Evolutionary conservation across 2,113 vertebrate genomes (phyloP).

Genomic region (Anarrhichthys ocellatus): DNA sequence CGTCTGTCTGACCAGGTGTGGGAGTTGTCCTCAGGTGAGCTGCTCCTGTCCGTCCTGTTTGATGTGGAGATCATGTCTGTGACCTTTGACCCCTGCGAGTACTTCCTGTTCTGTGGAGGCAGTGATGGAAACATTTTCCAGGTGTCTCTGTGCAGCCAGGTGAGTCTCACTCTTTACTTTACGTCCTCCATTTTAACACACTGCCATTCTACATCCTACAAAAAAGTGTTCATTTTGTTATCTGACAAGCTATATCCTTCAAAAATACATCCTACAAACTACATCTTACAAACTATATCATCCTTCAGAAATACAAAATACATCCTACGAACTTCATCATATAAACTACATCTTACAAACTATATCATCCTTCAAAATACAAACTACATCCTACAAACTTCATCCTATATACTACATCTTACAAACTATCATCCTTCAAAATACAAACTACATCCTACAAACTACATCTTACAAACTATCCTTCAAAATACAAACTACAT

Average conservation of each 20-base stretch:
- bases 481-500: not conserved
- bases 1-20: slow-evolving; percentile 84
- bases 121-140: slow-evolving; percentile 95
- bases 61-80: slow-evolving; percentile 93
- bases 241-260: no score
- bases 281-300: not conserved
- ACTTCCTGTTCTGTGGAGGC: slow-evolving; percentile 93
- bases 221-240: no score
- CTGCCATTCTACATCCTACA: not conserved
- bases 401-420: not conserved
- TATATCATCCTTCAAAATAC: no score
- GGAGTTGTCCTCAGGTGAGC: slow-evolving; percentile 94
- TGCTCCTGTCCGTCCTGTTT: slow-evolving; percentile 93
- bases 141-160: slow-evolving; percentile 91
- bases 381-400: not conserved
- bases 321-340: not conserved
- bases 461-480: not conserved
- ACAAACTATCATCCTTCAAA: no score
- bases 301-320: not conserved
- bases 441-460: no score
- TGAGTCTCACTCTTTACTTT: slow-evolving; percentile 67
- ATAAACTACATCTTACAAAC: not conserved
- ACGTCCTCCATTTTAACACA: not conserved
- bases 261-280: not conserved
- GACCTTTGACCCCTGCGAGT: slow-evolving; percentile 93